phyloP scores from a whole-genome alignment of 2,797 vertebrate species.

The Discoglossus pictus region DNA sequence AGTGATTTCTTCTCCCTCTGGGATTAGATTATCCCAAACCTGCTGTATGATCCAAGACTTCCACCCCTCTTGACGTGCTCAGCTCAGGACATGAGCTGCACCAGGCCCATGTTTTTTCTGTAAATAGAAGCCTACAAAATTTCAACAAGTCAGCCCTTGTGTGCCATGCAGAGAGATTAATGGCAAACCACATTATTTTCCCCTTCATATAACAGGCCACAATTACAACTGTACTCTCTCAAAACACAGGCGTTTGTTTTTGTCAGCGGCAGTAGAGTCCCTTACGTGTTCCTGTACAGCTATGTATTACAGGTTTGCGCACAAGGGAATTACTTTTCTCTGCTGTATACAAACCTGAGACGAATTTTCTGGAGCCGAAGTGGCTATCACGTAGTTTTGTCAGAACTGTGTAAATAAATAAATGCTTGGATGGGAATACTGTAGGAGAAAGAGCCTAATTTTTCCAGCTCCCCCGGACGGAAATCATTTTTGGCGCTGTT shows the following conservation, averaged over 20 bases:
- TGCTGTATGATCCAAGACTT: constrained; percentile 60
- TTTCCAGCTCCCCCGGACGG: constrained; percentile 1
- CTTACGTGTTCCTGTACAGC: constrained; percentile 37
- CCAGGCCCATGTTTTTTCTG: constrained; percentile 74
- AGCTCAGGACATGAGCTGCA: constrained; percentile 58
- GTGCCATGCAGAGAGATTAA: constrained; percentile 69
- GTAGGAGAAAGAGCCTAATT: constrained; percentile 7
- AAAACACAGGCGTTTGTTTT: constrained; percentile 62
- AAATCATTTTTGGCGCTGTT: constrained; percentile 11
- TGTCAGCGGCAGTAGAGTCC: constrained; percentile 47
- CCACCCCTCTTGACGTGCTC: constrained; percentile 42
- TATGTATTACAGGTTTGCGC: constrained; percentile 28
- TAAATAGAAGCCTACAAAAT: constrained; percentile 74
- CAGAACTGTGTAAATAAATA: constrained; percentile 46
- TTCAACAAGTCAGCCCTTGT: constrained; percentile 77
- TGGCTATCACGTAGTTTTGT: constrained; percentile 38
- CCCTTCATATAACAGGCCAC: constrained; percentile 65
- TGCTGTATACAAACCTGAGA: not conserved
- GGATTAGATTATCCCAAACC: constrained; percentile 63
- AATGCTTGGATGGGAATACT: constrained; percentile 16
- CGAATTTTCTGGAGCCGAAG: constrained; percentile 36
- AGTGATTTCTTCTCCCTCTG: constrained; percentile 60
- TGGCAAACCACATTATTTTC: constrained; percentile 73
- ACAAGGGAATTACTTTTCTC: constrained; percentile 57
- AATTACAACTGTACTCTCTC: constrained; percentile 64